Conservation (phyloP, 2,888 invertebrate species). For the Nomada lathburiana region DNA sequence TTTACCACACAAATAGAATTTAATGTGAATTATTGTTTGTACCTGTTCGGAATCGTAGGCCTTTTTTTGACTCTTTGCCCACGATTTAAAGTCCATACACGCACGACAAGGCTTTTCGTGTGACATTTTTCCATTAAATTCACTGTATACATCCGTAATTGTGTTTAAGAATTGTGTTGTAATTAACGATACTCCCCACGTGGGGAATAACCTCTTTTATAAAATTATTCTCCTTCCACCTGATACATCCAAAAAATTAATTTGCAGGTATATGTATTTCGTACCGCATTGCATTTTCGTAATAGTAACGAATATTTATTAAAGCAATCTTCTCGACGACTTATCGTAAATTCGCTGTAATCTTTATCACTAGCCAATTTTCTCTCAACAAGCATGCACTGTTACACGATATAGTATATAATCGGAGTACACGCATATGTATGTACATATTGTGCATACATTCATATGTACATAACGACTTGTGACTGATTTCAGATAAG, state of each 20-base stretch:
- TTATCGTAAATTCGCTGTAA: constrained; percentile 9
- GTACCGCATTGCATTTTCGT: background rate
- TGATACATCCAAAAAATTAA: constrained; percentile 11
- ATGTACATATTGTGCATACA: background rate
- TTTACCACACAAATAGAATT: background rate
- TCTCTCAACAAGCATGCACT: constrained; percentile 7
- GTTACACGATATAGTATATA: background rate
- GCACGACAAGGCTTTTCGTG: constrained; percentile 87
- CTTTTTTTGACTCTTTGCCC: constrained; percentile 88
- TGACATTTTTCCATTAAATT: constrained; percentile 67
- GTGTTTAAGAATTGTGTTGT: background rate
- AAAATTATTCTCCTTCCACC: constrained; percentile 12
- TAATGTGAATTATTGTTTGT: constrained; percentile 2
- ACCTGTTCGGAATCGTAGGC: constrained; percentile 81
- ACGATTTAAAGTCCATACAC: constrained; percentile 90
- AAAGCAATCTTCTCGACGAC: background rate
- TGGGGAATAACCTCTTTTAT: constrained; percentile 47
- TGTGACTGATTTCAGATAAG: constrained; percentile 37
- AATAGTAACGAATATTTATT: background rate
- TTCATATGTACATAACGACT: constrained; percentile 7
- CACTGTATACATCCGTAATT: constrained; percentile 35
- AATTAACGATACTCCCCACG: constrained; percentile 35
- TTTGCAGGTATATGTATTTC: background rate
- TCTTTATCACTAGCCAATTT: constrained; percentile 20
- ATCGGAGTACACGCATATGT: background rate